These are phyloP conservation scores for Noctuana brunneofusca DNA, from an alignment of 2,888 invertebrate species.

Conservation along the genomic window DNA sequence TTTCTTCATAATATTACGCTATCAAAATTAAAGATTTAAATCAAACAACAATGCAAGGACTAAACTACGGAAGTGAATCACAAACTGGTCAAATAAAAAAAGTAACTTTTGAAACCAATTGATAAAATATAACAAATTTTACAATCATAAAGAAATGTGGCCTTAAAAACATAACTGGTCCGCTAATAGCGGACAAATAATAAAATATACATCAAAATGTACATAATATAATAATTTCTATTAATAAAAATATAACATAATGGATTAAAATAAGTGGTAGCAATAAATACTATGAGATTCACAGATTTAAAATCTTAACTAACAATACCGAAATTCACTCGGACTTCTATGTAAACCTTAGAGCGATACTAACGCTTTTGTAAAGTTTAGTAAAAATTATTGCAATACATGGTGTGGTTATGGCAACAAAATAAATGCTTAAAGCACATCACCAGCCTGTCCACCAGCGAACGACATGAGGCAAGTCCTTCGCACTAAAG, in stretches of 20 bases:
- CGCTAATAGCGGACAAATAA: constrained; percentile 75
- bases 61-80: constrained; percentile 67
- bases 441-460: constrained; percentile 82
- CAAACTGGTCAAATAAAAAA: constrained; percentile 64
- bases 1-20: constrained; percentile 55
- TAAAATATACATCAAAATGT: constrained; percentile 83
- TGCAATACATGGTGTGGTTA: constrained; percentile 82
- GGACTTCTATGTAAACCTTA: constrained; percentile 73
- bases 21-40: constrained; percentile 59
- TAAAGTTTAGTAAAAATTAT: constrained; percentile 82
- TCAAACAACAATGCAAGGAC: constrained; percentile 64
- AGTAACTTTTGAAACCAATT: constrained; percentile 69
- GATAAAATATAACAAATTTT: constrained; percentile 79
- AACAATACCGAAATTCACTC: constrained; percentile 79
- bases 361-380: constrained; percentile 76
- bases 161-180: constrained; percentile 75
- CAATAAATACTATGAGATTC: constrained; percentile 83
- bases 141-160: constrained; percentile 76
- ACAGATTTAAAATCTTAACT: constrained; percentile 82
- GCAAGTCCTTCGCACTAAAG: constrained; percentile 79
- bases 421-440: constrained; percentile 84
- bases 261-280: constrained; percentile 79
- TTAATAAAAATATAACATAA: constrained; percentile 79
- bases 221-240: constrained; percentile 82
- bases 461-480: constrained; percentile 74